phyloP scores from a whole-genome alignment of 2,113 vertebrate species.

The Spermophilus dauricus region DNA sequence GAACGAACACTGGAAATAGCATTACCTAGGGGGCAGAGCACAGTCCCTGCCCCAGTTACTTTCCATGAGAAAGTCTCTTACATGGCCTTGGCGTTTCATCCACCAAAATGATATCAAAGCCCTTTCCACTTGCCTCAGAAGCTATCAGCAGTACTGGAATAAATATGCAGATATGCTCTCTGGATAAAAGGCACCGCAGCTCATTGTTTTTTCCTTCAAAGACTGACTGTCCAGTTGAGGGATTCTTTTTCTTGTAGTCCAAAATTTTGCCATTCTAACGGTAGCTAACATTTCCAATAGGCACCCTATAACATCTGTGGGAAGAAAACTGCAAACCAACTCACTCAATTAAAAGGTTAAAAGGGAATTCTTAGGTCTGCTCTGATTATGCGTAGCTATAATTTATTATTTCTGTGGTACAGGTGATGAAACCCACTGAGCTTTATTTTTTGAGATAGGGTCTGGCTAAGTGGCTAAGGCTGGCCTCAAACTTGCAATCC shows the following conservation, averaged over 20 bases:
- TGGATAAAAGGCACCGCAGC: constrained; percentile 33
- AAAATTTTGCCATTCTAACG: constrained; percentile 42
- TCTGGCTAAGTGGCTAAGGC: too few species aligned
- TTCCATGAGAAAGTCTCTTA: constrained; percentile 4
- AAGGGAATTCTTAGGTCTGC: constrained; percentile 36
- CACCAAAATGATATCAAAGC: neutral
- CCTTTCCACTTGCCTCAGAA: neutral
- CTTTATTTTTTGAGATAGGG: too few species aligned
- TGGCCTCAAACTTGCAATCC: too few species aligned
- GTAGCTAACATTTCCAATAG: constrained; percentile 22
- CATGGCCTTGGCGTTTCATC: neutral
- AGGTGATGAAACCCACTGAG: too few species aligned
- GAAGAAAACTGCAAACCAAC: constrained; percentile 42
- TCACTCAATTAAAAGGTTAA: constrained; percentile 43
- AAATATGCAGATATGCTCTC: neutral
- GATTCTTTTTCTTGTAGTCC: constrained; percentile 7
- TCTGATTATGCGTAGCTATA: neutral
- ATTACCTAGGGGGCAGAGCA: neutral
- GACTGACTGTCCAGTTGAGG: neutral
- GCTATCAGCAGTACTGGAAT: neutral
- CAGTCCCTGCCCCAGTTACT: neutral
- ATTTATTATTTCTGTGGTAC: too few species aligned
- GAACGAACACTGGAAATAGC: neutral
- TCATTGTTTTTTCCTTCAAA: constrained; percentile 19
- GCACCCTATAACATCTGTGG: neutral